Base-by-base conservation (phyloP, 2,797 vertebrate genomes). In the Cynopterus sphinx region DNA sequence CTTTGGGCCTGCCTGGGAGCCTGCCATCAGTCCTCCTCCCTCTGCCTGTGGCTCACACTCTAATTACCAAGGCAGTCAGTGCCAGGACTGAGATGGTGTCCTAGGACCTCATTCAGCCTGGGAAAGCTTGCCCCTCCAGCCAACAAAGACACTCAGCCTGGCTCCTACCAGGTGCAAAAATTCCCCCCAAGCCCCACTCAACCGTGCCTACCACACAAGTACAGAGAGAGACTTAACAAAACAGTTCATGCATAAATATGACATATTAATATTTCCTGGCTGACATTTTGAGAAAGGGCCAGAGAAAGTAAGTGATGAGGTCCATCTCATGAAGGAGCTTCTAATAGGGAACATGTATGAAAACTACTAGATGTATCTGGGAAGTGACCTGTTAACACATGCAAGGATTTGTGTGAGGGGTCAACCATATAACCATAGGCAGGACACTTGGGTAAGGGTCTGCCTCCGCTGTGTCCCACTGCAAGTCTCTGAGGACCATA, bases 1-100 rank as follows among this genome's bases (percentile, higher is more conserved):
- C 39, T 26, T 43, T n/a, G 59, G 41, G 21, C 6, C 79, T 6
- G 36, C 65, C 65, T 24, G 28, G 71, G 31, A 81, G 9, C 68
- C 3, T 1, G 17, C n/a, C 31, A 5, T 39, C 39, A n/a, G 41
- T 55, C 36, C 33, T 61, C 68, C 41, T 21, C 22, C 63, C 3
- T 2, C 41, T 43, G 26, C 84, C 57, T 22, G 74, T 61, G 70
- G 41, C 16, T 51, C 43, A 63, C 55, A 28, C 13, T 2, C 59
- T 36, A n/a, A 46, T 90, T 63, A 90, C 87, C 91, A 39, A 95
- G n/a, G 49, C 61, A 67, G 39, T 77, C 24, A 19, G 22, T 22
- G 24, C 75, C 61, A 0, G 70, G 41, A 6, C 82, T 81, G 59
- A 85, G 33, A 39, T 16, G 73, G 33, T 49, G 4, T 24, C 67